These are phyloP conservation scores for Nomada fucata DNA, from an alignment of 2,888 invertebrate genomes.

Conservation along the genomic window DNA sequence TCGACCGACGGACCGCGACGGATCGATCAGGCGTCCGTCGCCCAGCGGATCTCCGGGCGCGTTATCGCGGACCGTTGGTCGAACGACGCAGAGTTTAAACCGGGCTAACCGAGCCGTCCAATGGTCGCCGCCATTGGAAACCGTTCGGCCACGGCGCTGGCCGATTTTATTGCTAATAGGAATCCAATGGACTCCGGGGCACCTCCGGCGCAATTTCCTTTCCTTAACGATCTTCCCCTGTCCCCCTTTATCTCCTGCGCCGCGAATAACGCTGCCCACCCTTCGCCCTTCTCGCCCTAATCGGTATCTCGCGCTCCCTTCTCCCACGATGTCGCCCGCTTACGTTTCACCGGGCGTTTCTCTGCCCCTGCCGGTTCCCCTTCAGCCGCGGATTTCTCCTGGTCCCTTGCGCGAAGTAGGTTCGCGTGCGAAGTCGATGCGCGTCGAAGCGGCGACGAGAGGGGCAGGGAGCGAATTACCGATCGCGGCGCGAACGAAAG, in stretches of 20 bases:
- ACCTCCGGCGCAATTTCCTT: constrained; percentile 74
- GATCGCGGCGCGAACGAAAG: constrained; percentile 60
- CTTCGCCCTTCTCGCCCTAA: constrained; percentile 9
- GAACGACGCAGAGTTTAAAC: constrained; percentile 25
- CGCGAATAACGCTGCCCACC: constrained; percentile 1
- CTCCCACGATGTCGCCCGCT: constrained; percentile 42
- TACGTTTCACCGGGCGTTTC: constrained; percentile 66
- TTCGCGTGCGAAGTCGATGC: constrained; percentile 65
- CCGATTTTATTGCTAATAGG: constrained; percentile 81
- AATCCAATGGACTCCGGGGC: constrained; percentile 70
- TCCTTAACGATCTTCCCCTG: constrained; percentile 67
- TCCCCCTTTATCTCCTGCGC: constrained; percentile 25
- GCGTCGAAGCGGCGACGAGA: constrained; percentile 34
- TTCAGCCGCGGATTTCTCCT: constrained; percentile 18
- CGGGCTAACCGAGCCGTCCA: constrained; percentile 29
- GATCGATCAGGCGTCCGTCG: constrained; percentile 29
- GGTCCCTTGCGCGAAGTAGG: constrained; percentile 40
- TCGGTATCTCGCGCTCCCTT: constrained; percentile 24
- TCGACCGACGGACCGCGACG: constrained; percentile 1
- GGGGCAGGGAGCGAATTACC: constrained; percentile 55
- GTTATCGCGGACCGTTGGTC: constrained; percentile 38
- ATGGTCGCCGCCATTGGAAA: constrained; percentile 52
- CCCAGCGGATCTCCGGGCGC: constrained; percentile 27
- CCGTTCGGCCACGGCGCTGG: constrained; percentile 58
- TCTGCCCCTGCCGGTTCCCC: constrained; percentile 13